phyloP scores from a whole-genome alignment of 37 sponge, comb jelly and placozoan species.

The Agelas oroides region DNA sequence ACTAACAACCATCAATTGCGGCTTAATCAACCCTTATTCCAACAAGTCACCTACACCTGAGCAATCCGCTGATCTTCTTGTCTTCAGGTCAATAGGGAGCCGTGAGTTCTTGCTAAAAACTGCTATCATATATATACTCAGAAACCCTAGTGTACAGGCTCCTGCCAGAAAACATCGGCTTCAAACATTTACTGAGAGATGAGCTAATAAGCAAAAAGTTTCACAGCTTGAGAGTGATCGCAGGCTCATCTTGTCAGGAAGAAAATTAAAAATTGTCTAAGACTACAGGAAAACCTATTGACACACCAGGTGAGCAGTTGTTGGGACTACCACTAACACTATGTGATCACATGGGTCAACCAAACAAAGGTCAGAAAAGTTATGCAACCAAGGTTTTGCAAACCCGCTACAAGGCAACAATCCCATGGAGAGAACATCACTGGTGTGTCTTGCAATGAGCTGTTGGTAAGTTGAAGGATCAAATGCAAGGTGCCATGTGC shows the following conservation, averaged over 20 bases:
- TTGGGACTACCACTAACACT: not conserved
- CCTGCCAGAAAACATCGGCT: slow-evolving; percentile 20
- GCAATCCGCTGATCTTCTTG: slow-evolving; percentile 5
- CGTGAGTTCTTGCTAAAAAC: not conserved
- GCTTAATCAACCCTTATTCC: slow-evolving; percentile 24
- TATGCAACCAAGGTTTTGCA: slow-evolving; percentile 11
- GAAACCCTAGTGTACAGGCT: slow-evolving; percentile 20
- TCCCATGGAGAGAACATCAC: slow-evolving; percentile 1
- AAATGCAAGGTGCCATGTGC: slow-evolving; percentile 24
- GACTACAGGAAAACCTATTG: not conserved
- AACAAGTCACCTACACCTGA: not conserved
- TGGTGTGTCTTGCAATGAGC: not conserved
- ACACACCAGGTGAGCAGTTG: slow-evolving; percentile 17
- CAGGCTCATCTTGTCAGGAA: slow-evolving; percentile 4
- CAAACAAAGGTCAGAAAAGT: slow-evolving; percentile 15
- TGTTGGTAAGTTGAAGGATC: slow-evolving; percentile 8
- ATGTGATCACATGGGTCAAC: slow-evolving; percentile 9
- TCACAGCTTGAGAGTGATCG: slow-evolving; percentile 22
- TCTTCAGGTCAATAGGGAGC: slow-evolving; percentile 1
- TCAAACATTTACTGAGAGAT: slow-evolving; percentile 27
- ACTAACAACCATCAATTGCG: not conserved
- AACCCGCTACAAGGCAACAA: not conserved
- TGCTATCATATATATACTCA: not conserved
- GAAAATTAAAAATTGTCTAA: slow-evolving; percentile 15
- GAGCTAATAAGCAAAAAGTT: not conserved